These are phyloP conservation scores for Aeoliscus strigatus DNA, from an alignment of 2,797 vertebrate species.

Conservation along the genomic window DNA sequence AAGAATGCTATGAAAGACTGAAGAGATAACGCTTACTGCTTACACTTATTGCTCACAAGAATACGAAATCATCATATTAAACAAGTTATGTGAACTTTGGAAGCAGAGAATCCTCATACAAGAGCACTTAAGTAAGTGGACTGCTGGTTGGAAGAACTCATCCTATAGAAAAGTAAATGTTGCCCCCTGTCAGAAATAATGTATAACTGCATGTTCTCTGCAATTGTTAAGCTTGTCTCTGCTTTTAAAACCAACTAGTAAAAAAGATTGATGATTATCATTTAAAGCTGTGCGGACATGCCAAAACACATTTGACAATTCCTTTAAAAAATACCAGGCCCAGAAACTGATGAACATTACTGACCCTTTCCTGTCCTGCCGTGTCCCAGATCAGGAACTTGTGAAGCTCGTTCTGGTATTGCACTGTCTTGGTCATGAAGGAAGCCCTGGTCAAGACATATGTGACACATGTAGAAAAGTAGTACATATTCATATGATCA, in stretches of 20 bases:
- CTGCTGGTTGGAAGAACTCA: constrained; percentile 3
- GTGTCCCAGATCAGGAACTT: constrained; percentile 99
- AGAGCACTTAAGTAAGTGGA: constrained; percentile 1
- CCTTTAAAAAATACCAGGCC: neutral
- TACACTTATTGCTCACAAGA: no score
- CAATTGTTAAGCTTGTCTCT: constrained; percentile 6
- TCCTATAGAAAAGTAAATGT: constrained; percentile 52
- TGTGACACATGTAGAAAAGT: no score
- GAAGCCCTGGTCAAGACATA: constrained; percentile 84
- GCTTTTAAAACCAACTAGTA: constrained; percentile 17
- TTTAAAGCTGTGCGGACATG: constrained; percentile 1
- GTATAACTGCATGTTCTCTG: constrained; percentile 42
- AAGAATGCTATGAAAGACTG: no score
- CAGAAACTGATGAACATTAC: constrained; percentile 25
- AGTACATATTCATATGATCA: no score
- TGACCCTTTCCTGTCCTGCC: constrained; percentile 95
- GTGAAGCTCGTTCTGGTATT: constrained; percentile 96
- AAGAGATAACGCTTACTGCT: no score
- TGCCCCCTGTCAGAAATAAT: constrained; percentile 65
- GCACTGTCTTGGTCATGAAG: constrained; percentile 99
- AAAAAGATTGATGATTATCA: neutral
- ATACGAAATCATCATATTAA: neutral
- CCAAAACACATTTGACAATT: neutral
- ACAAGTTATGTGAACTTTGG: constrained; percentile 3
- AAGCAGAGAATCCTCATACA: constrained; percentile 6